A percentile compares a stretch with the other conserved stretches of the same genome.
Conservation (phyloP, 2,888 invertebrate genomes). For the Lordiphosa andalusiaca region DNA sequence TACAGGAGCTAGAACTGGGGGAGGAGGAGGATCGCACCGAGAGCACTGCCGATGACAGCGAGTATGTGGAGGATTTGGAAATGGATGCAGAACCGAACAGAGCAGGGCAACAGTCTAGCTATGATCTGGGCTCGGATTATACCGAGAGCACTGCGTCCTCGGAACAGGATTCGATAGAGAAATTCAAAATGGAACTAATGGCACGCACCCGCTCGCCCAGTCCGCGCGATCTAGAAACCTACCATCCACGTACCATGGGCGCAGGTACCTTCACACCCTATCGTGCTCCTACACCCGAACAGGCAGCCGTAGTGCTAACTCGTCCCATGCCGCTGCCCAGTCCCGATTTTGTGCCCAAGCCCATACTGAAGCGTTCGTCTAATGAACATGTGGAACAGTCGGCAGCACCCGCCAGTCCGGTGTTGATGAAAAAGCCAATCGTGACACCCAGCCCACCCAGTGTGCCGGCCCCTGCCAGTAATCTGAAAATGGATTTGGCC, state of each 20-base stretch:
- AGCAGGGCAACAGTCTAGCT: conserved; percentile 56
- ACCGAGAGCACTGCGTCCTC: conserved; percentile 84
- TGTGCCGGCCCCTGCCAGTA: conserved; percentile 13
- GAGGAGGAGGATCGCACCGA: conserved; percentile 60
- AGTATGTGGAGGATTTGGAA: conserved; percentile 65
- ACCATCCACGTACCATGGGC: conserved; percentile 84
- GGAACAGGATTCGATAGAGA: conserved; percentile 80
- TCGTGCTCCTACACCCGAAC: conserved; percentile 80
- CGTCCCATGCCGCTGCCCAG: conserved; percentile 84
- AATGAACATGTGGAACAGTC: conserved; percentile 78
- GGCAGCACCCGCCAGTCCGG: conserved; percentile 48
- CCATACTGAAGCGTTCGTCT: conserved; percentile 85
- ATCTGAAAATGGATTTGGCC: conserved; percentile 61
- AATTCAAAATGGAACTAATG: conserved; percentile 78
- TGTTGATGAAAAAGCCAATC: conserved; percentile 3
- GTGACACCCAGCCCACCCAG: not conserved
- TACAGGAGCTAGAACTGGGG: conserved; percentile 4
- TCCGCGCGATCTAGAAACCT: conserved; percentile 84
- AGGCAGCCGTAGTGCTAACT: conserved; percentile 83
- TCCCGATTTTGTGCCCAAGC: conserved; percentile 88
- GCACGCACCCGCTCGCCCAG: conserved; percentile 77
- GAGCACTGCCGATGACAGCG: conserved; percentile 76
- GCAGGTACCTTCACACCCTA: conserved; percentile 78
- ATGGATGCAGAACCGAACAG: conserved; percentile 31
- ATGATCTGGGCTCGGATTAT: conserved; percentile 83